Base-by-base conservation (phyloP, 1,140 invertebrate genomes). In the Mesaphorura yosii region DNA sequence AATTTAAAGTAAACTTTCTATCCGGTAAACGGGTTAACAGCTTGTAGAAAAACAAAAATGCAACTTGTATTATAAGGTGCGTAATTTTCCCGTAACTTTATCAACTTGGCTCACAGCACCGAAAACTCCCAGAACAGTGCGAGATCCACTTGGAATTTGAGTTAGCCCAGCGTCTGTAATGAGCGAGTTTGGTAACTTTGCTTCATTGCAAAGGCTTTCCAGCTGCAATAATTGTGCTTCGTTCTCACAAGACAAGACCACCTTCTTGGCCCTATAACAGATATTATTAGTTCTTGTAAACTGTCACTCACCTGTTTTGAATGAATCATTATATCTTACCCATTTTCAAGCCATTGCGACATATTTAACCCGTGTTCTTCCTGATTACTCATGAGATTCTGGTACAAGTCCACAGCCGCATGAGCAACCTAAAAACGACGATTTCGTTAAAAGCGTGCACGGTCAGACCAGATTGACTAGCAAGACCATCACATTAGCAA, bases 321-420 rank as follows among this genome's bases (percentile, higher is more conserved):
- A 10, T 10, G n/a, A 34, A 17, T 10, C 31, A n/a, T n/a, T n/a
- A n/a, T n/a, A n/a, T n/a, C 46, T 23, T 54, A 62, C 57, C 61
- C 61, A 49, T 59, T 59, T 41, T 63, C 61, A 42, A 53, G 57
- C 61, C 61, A 63, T 40, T 63, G 61, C 3, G 59, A 45, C 15
- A 63, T 23, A 20, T 57, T 48, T 12, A 57, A 57, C 22, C 58
- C 61, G 22, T 51, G 58, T 6, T 48, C 25, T 22, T 63, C 61
- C 27, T 63, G 61, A 19, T 48, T 53, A 5, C 46, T 39, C 25
- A 63, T 55, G 20, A 63, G 39, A n/a, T 57, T 47, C 40, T 52
- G 50, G 28, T 63, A 63, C 15, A 59, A 42, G 51, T 51, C 48
- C 19, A 62, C 39, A 27, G 53, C 56, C 12, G 38, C 55, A 44